Evolutionary conservation across 2,113 vertebrate species (phyloP).

Genomic region (Tonatia bakeri): DNA sequence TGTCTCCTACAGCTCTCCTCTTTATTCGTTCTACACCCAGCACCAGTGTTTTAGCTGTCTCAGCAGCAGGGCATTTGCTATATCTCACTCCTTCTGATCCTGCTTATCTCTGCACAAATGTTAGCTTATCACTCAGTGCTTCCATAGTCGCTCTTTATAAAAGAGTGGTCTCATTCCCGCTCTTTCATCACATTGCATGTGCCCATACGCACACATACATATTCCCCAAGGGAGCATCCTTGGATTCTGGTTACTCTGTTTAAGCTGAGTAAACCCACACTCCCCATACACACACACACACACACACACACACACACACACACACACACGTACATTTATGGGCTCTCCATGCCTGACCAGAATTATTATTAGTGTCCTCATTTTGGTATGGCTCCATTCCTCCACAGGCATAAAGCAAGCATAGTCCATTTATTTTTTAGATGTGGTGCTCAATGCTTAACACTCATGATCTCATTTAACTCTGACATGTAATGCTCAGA

Average conservation of each 20-base stretch:
- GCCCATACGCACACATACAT: background rate
- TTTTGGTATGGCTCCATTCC: background rate
- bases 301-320: background rate
- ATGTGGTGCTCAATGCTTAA: background rate
- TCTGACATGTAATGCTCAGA: background rate
- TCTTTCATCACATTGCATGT: background rate
- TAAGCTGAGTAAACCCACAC: background rate
- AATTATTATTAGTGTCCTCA: background rate
- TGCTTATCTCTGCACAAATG: background rate
- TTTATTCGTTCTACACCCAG: rapidly evolving
- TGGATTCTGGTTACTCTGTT: background rate
- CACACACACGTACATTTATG: background rate
- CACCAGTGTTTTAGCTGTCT: too few species aligned
- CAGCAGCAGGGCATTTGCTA: background rate
- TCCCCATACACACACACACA: background rate
- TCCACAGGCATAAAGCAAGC: background rate
- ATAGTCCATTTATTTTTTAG: background rate
- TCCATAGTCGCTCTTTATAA: background rate
- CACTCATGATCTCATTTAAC: background rate
- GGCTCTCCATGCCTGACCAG: rapidly evolving
- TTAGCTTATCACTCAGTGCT: background rate
- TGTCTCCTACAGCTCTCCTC: background rate
- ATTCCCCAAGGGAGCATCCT: background rate
- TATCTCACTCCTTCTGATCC: background rate
- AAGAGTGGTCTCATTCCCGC: background rate